Conservation (phyloP, 2,888 invertebrate species). For the Hydraecia micacea region DNA sequence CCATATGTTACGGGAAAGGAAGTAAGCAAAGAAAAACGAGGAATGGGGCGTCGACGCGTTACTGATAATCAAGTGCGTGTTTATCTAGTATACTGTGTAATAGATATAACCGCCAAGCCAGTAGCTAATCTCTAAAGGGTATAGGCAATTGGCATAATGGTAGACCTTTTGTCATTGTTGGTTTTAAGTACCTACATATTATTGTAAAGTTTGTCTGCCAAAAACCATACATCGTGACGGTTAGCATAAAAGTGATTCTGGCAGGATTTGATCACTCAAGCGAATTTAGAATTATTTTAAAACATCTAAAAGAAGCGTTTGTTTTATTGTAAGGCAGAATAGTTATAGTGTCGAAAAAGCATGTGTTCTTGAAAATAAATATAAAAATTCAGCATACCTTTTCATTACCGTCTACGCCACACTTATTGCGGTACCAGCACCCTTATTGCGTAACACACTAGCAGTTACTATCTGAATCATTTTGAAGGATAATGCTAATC, state of each 20-base stretch:
- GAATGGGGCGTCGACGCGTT: slow-evolving; percentile 50
- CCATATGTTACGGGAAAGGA: slow-evolving; percentile 59
- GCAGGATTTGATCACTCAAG: background rate
- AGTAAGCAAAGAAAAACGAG: slow-evolving; percentile 52
- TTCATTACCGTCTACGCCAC: background rate
- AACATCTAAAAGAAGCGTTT: too few species aligned
- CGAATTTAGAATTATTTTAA: background rate
- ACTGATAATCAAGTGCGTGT: slow-evolving; percentile 52
- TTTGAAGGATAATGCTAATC: too few species aligned
- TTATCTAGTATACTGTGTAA: slow-evolving; percentile 38
- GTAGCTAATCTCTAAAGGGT: slow-evolving; percentile 18
- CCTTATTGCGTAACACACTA: too few species aligned
- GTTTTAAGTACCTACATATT: background rate
- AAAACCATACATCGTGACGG: background rate
- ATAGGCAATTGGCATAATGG: background rate
- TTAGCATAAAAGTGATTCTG: background rate
- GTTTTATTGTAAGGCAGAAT: too few species aligned
- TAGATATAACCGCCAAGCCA: slow-evolving; percentile 6
- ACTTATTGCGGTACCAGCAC: background rate
- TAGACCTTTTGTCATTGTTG: background rate
- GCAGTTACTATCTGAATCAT: too few species aligned
- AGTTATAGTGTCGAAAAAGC: too few species aligned
- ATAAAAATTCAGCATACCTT: too few species aligned
- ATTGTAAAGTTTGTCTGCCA: background rate
- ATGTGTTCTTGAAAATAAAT: too few species aligned